Evolutionary conservation across 2,113 vertebrate species (phyloP), one percentile per base, ranked within the genome.

Genomic region (Brachypodius melanocephalos): DNA sequence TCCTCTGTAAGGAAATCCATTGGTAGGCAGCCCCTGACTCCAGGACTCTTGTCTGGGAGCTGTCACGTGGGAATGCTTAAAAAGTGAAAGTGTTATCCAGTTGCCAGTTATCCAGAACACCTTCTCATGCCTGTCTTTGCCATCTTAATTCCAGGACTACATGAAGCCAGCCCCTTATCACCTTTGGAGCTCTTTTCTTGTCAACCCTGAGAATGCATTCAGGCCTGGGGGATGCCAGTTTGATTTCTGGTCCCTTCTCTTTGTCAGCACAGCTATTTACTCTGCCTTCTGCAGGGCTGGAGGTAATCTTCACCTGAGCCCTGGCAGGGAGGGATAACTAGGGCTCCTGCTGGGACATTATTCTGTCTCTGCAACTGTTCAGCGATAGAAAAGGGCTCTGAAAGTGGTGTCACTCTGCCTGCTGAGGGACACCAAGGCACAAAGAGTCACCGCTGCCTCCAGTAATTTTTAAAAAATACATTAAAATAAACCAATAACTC

Each of bases 21-120:
- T 94, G 86, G 79, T 52, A 90, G 68, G 75, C 94, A 94, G 89
- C 95, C 83, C 94, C 94, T 91, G 87, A 90, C 66, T 90, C 88
- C 75, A 93, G 79, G 79, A 49, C 36, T 85, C 62, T 66, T 25
- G 28, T 73, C 59, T 96, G 67, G 85, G 82, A 96, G 93, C 84
- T 92, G 78, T 84, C 49, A 40, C 75, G 88, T 63, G 77, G 29
- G 13, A 46, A 52, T 83, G 36, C 80, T 97, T 96, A 29, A 93
- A 95, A 96, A 97, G 77, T 75, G 81, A 85, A 69, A 45, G 77
- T 91, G 96, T 97, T 93, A 90, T 40, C 92, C 16, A 8, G 20
- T 42, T 94, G 82, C 61, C 87, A 75, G 38, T 38, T 38, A 38
- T 38, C 38, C 38, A 38, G 80, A 97, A 75, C 57, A 45, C 58